Evolutionary conservation across 2,888 invertebrate genomes (phyloP), one percentile per base, ranked within the genome.

Genomic region (Toxonevra muliebris): DNA sequence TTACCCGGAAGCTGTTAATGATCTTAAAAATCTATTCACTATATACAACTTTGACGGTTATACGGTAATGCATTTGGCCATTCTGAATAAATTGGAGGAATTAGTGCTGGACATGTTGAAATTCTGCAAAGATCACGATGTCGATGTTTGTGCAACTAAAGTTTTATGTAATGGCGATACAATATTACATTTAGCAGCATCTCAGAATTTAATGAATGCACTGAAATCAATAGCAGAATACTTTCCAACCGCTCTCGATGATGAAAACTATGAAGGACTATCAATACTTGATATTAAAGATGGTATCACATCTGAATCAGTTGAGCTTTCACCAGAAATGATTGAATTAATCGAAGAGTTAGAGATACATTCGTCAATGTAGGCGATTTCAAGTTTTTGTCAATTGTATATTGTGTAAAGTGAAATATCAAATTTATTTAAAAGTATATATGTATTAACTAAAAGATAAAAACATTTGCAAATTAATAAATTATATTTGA

Each of bases 211-310:
- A 15, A 10, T 10, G 15, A 10, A 53, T 15, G 15, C 15, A 15
- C 13, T 13, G 15, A 53, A 53, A 10, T 15, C 15, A 10, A 53
- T 53, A 10, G 1, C 10, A 10, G 17, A 15, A 10, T 15, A 13
- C 17, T 13, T 53, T 10, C 53, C 53, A n/a, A 40, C 30, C 30
- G 52, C 53, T 40, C n/a, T 40, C 10, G n/a, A 20, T 52, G 20
- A 61, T 61, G 30, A 4, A 30, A 52, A 61, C 17, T 59, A 59
- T 42, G 59, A 9, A 9, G 59, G 59, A 41, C 42, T 30, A 2
- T 42, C 57, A 9, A 12, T n/a, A 13, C 15, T 13, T n/a, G 40
- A 57, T 57, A 20, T 20, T 10, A 13, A 45, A n/a, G n/a, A n/a
- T n/a, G n/a, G n/a, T n/a, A n/a, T n/a, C n/a, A n/a, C n/a, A n/a